A percentile compares a stretch with the other conserved stretches of the same genome.
Evolutionary conservation across 2,113 vertebrate genomes (phyloP).

Genomic region (Epinephelus moara): DNA sequence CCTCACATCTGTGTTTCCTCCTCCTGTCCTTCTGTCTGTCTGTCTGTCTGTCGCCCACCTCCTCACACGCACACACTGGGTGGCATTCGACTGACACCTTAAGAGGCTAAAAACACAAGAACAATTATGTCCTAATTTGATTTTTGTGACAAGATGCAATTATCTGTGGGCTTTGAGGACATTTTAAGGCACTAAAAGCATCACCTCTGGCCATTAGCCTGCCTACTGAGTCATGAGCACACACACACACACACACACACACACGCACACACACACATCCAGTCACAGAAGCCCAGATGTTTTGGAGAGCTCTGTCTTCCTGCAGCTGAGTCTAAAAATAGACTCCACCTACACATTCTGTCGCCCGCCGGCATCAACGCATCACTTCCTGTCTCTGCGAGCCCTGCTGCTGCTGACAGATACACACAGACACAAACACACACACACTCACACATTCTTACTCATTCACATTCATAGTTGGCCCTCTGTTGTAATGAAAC

Average conservation of each 20-base stretch:
- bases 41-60: not conserved
- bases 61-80: not conserved
- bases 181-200: slow-evolving; percentile 42
- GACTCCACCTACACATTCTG: slow-evolving; percentile 69
- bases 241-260: slow-evolving; percentile 19
- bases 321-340: slow-evolving; percentile 72
- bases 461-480: slow-evolving; percentile 30
- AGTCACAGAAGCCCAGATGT: slow-evolving; percentile 55
- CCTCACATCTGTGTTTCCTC: slow-evolving; percentile 9
- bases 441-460: slow-evolving; percentile 5
- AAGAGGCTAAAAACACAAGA: slow-evolving; percentile 17
- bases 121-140: not conserved
- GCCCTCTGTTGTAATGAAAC: slow-evolving; percentile 23
- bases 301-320: slow-evolving; percentile 46
- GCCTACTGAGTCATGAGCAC: not conserved
- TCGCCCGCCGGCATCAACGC: slow-evolving; percentile 33
- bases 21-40: slow-evolving; percentile 5
- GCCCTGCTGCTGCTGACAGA: slow-evolving; percentile 24
- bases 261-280: slow-evolving; percentile 11
- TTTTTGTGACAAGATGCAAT: slow-evolving; percentile 25
- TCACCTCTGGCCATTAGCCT: slow-evolving; percentile 23
- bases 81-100: not conserved
- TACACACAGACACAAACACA: slow-evolving; percentile 23
- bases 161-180: slow-evolving; percentile 25
- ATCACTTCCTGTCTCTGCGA: slow-evolving; percentile 76